phyloP scores from a whole-genome alignment of 1,140 invertebrate species.

The Anastatus disparis region DNA sequence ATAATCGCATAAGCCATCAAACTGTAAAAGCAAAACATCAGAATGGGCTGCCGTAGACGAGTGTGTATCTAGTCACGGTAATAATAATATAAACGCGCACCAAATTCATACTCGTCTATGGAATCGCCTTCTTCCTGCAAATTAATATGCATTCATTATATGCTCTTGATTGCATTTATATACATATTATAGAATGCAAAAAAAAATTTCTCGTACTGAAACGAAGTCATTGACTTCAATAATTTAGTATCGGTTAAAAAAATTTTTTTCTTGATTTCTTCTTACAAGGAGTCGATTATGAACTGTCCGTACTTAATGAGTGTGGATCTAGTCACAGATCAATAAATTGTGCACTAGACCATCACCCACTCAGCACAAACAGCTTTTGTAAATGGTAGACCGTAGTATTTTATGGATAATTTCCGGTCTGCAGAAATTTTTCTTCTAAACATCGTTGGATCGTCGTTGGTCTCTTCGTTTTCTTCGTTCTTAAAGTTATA shows the following conservation, averaged over 20 bases:
- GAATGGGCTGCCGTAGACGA: slow-evolving; percentile 77
- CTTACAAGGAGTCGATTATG: slow-evolving; percentile 36
- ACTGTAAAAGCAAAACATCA: no score
- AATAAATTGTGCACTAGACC: slow-evolving; percentile 75
- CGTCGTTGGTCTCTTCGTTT: neutral
- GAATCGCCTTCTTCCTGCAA: slow-evolving; percentile 60
- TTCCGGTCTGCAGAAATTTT: slow-evolving; percentile 20
- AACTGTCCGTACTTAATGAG: slow-evolving; percentile 76
- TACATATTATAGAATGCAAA: no score
- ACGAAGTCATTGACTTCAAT: no score
- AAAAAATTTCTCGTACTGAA: slow-evolving; percentile 17
- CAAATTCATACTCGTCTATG: slow-evolving; percentile 83
- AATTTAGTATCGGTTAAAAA: no score
- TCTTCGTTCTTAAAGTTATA: slow-evolving; percentile 6
- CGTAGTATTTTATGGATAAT: neutral
- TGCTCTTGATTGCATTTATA: no score
- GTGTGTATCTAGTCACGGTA: slow-evolving; percentile 87
- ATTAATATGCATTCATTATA: no score
- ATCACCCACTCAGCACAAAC: slow-evolving; percentile 73
- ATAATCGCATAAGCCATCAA: no score
- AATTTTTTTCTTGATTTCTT: neutral
- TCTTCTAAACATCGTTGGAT: no score
- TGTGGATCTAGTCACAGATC: slow-evolving; percentile 88
- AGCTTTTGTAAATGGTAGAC: slow-evolving; percentile 29
- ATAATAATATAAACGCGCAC: slow-evolving; percentile 71